Evolutionary conservation across 2,888 invertebrate genomes (phyloP).

Genomic region (Cyrtodaria siliqua): DNA sequence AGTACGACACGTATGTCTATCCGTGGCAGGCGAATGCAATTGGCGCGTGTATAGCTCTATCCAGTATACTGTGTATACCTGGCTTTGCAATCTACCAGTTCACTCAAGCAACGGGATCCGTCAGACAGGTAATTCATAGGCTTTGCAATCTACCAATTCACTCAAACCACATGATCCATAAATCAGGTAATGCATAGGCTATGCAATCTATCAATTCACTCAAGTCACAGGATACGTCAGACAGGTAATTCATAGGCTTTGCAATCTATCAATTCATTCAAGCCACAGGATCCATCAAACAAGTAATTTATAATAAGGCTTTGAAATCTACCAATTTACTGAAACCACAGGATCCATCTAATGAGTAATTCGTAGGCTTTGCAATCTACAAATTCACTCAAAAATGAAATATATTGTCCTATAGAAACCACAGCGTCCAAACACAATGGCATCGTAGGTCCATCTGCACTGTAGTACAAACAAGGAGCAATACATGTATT

Average conservation of each 20-base stretch:
- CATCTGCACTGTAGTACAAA: no score
- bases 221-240: constrained; percentile 93
- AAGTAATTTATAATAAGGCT: no score
- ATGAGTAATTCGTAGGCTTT: no score
- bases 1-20: constrained; percentile 90
- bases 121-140: constrained; percentile 91
- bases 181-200: constrained; percentile 90
- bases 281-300: constrained; percentile 92
- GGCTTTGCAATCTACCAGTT: constrained; percentile 90
- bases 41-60: constrained; percentile 86
- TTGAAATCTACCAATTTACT: no score
- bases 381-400: no score
- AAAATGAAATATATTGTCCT: no score
- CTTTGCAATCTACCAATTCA: constrained; percentile 90
- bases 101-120: constrained; percentile 92
- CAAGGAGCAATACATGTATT: no score
- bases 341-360: no score
- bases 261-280: constrained; percentile 91
- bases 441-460: no score
- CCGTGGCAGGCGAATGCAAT: constrained; percentile 86
- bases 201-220: constrained; percentile 90
- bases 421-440: no score
- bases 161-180: constrained; percentile 93
- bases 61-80: constrained; percentile 88
- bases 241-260: constrained; percentile 90